These are phyloP conservation scores for Pristionchus arcanus DNA, from an alignment of 2,888 invertebrate species.

Conservation along the genomic window DNA sequence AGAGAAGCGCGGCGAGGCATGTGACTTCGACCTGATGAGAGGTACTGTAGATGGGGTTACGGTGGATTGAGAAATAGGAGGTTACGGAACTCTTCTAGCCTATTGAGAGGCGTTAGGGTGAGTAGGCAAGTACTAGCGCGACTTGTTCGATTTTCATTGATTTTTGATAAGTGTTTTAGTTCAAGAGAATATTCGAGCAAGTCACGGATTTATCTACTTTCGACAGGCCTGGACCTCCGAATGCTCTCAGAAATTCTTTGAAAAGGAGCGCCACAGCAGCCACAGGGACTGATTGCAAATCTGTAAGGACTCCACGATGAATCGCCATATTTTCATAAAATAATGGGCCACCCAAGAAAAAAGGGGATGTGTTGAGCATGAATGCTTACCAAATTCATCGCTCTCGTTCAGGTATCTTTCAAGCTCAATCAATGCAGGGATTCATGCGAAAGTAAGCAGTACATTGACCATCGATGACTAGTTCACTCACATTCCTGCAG, in stretches of 20 bases:
- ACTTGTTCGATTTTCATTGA: background rate
- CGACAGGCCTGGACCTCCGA: conserved; percentile 15
- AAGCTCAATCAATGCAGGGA: no score
- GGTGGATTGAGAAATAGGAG: background rate
- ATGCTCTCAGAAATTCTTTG: background rate
- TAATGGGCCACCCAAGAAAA: no score
- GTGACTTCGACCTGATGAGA: background rate
- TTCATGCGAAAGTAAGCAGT: background rate
- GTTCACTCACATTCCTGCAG: conserved; percentile 45
- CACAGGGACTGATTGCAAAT: conserved; percentile 44
- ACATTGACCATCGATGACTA: background rate
- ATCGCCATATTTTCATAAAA: background rate
- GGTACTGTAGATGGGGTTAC: background rate
- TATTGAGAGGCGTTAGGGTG: conserved; percentile 9
- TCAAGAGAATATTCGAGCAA: background rate
- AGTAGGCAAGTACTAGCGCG: conserved; percentile 1
- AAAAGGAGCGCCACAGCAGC: conserved; percentile 39
- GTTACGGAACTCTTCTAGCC: background rate
- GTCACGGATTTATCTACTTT: background rate
- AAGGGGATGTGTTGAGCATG: no score
- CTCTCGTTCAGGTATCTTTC: no score
- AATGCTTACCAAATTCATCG: background rate
- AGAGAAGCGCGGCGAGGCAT: background rate
- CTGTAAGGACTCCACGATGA: conserved; percentile 9
- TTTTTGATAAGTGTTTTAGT: no score